Base-by-base conservation (phyloP, 1,140 invertebrate genomes). In the Drosophila lowei region DNA sequence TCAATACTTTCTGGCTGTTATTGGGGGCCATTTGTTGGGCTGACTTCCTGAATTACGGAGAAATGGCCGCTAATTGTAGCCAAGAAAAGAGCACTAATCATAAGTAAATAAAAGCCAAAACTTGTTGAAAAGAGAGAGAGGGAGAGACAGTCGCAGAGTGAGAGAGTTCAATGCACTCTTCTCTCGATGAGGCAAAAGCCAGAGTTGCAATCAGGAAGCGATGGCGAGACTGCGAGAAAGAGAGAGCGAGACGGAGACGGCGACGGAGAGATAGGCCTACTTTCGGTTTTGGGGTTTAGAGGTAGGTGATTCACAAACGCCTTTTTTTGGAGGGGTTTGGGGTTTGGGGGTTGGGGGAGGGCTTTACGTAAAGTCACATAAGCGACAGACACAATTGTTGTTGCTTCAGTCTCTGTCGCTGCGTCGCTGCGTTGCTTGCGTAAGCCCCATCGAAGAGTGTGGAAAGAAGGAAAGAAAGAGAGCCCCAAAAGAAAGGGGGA, bases 281-380 rank as follows among this genome's bases (percentile, higher is more conserved):
- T 65, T 85, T 85, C 72, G 56, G 53, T 57, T 75, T 57, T 59
- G 76, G 49, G 44, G 58, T 56, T 25, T 25, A 25, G 23, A 15
- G 13, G 43, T 50, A 28, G 77, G 66, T 85, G 78, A 88, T 67
- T 88, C 83, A 83, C 65, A 63, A 47, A 68, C 66, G 61, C 66
- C 50, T 77, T 28, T 21, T 11, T 38, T 3, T 34, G 7, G 28
- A 8, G 28, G 28, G 28, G 2, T 2, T 16, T 48, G 21, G 6
- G 4, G 11, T 44, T n/a, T n/a, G 25, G 5, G 15, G 30, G 11
- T 2, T 1, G 30, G 4, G 4, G 34, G 1, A 41, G 48, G 47
- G 64, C 44, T 86, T 86, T 88, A 81, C 81, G 80, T 85, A 85
- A 85, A 80, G 57, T 63, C 77, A 56, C 58, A 70, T 70, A 75